Base-by-base conservation (phyloP, 2,888 invertebrate species). In the Megalurothrips usitatus region DNA sequence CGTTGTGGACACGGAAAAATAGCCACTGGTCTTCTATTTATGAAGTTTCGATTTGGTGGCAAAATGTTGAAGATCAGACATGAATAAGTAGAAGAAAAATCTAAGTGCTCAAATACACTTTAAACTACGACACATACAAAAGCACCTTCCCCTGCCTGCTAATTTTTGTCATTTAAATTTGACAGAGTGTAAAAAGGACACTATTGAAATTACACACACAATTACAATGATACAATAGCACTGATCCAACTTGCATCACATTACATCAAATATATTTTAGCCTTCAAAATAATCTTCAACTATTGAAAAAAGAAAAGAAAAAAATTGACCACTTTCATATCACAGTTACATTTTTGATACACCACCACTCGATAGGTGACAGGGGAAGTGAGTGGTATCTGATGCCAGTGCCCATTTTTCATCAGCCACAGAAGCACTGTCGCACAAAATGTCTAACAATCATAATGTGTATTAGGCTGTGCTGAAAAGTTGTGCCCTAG, bases 291-390 rank as follows among this genome's bases (percentile, higher is more conserved):
- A 43, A 43, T 43, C 34, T 2, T 43, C 6, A 43, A 2, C 34
- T 43, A 4, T 2, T 43, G 34, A 43, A 43, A 43, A 2, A 43
- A 43, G 34, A 58, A 14, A 17, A 58, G 14, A 19, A 19, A 26
- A 26, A 68, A 75, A 75, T 75, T 75, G 68, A 75, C 68, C 68
- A 9, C 26, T 23, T 75, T 75, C 8, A 23, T 75, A 75, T 75
- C 68, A 75, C 68, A 75, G 68, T 75, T 75, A 75, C 68, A 75
- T 14, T 19, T 58, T 14, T 58, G 58, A 58, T 58, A 58, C 34
- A 43, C 34, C 34, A 4, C 34, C 6, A 6, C 34, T 43, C 34
- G 6, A 43, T 43, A 43, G 34, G 34, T 43, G 6, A 43, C 34
- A 43, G 34, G 34, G 34, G 34, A 43, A 43, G 34, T 43, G 34